A percentile compares a stretch with the other conserved stretches of the same genome.
These are phyloP conservation scores for Cryptus armator DNA, from an alignment of 2,888 invertebrate species.

Conservation along the genomic window DNA sequence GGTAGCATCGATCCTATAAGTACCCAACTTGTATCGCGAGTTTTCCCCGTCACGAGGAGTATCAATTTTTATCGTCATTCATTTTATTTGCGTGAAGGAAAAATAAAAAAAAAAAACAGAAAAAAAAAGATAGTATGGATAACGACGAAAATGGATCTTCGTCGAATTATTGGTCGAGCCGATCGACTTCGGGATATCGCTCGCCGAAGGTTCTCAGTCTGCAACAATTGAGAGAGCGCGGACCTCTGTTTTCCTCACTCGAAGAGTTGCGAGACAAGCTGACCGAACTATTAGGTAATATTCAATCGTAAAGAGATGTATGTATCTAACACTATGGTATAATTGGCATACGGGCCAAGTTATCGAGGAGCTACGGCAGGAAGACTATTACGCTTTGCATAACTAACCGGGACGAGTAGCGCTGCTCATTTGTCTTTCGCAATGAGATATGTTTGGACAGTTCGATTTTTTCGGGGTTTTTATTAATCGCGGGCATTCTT, in stretches of 20 bases:
- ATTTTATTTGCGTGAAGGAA: not conserved
- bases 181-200: slow-evolving; percentile 61
- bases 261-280: slow-evolving; percentile 83
- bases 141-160: slow-evolving; percentile 44
- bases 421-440: not conserved
- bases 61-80: not conserved
- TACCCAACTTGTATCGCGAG: not conserved
- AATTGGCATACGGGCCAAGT: slow-evolving; percentile 49
- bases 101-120: slow-evolving; percentile 2
- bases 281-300: slow-evolving; percentile 82
- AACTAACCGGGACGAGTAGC: not conserved
- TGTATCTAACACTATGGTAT: slow-evolving; percentile 14
- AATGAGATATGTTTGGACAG: not conserved
- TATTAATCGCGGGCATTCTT: not conserved
- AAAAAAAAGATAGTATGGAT: slow-evolving; percentile 6
- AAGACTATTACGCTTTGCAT: slow-evolving; percentile 14
- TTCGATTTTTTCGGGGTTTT: not conserved
- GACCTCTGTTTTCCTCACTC: slow-evolving; percentile 81
- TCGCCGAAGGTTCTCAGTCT: slow-evolving; percentile 60
- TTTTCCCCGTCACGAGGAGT: not conserved
- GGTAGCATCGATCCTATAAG: slow-evolving; percentile 9
- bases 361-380: not conserved
- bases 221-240: slow-evolving; percentile 69
- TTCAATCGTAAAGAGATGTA: not conserved
- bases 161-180: slow-evolving; percentile 54